These are phyloP conservation scores for Elephas maximus DNA, from an alignment of 2,113 vertebrate genomes.

Conservation along the genomic window DNA sequence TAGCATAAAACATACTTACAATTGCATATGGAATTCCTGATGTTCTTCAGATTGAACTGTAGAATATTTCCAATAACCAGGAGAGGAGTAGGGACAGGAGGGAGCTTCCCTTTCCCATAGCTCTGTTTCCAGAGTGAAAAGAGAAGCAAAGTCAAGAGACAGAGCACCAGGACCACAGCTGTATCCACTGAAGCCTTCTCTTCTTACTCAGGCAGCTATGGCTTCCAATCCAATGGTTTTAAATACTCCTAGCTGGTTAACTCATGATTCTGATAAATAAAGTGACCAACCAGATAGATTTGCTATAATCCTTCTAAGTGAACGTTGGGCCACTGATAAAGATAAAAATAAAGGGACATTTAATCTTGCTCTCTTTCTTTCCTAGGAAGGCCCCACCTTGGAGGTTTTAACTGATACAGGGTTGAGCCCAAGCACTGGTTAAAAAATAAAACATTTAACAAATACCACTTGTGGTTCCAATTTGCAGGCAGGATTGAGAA, in stretches of 20 bases:
- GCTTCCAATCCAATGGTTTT: not conserved
- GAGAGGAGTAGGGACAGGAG: slow-evolving; percentile 75
- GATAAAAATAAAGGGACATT: too few relatives aligned
- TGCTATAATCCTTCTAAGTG: not conserved
- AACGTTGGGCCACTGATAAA: not conserved
- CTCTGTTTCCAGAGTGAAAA: slow-evolving; percentile 65
- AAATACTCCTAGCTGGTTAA: not conserved
- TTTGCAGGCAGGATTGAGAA: too few relatives aligned
- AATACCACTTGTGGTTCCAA: too few relatives aligned
- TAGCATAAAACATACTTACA: slow-evolving; percentile 63
- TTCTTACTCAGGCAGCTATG: not conserved
- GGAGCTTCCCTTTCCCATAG: slow-evolving; percentile 80
- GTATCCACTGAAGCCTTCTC: not conserved
- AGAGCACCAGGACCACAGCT: slow-evolving; percentile 55
- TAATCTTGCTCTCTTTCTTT: not conserved
- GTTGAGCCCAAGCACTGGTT: not conserved
- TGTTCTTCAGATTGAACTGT: not conserved
- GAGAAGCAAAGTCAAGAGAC: slow-evolving; percentile 68
- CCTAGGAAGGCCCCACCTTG: too few relatives aligned
- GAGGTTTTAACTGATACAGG: not conserved
- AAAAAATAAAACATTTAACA: too few relatives aligned
- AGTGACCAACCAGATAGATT: fast-evolving
- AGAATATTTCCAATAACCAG: slow-evolving; percentile 82
- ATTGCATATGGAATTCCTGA: slow-evolving; percentile 66
- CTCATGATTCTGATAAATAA: not conserved